These are phyloP conservation scores for Nephrotoma guestfalica DNA, from an alignment of 2,888 invertebrate species.

Conservation along the genomic window DNA sequence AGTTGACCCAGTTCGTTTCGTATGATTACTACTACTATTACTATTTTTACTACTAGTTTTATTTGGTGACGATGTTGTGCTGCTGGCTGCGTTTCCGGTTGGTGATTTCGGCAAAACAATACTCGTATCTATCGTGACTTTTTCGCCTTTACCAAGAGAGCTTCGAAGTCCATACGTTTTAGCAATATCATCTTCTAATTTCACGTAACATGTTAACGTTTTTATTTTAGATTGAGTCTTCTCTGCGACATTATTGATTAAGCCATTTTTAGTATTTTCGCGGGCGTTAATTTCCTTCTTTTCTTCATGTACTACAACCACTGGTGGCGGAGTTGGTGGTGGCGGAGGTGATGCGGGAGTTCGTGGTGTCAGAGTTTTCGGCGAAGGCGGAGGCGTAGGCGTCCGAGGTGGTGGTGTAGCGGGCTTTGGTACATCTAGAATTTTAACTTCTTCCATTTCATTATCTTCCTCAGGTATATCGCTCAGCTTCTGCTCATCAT, in stretches of 20 bases:
- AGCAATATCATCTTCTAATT: not conserved
- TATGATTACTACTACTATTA: not conserved
- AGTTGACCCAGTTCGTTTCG: not conserved
- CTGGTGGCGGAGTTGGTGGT: not conserved
- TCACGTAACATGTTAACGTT: not conserved
- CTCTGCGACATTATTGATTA: not conserved
- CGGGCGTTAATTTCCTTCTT: not conserved
- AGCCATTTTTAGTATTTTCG: not conserved
- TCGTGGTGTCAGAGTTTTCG: not conserved
- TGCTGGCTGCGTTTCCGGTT: not conserved
- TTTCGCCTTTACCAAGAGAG: not conserved
- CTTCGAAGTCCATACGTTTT: not conserved
- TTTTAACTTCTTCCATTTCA: not conserved
- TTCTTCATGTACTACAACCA: not conserved
- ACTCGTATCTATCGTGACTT: not conserved
- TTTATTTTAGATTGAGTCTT: not conserved
- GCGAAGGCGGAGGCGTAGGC: not conserved
- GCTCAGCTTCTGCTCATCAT: not conserved
- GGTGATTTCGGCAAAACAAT: not conserved
- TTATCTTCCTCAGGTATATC: not conserved
- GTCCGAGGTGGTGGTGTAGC: not conserved
- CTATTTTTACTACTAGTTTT: not conserved
- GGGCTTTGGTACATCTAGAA: not conserved
- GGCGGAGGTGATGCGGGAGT: not conserved
- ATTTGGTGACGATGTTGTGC: not conserved